Percentiles rank a stretch among this genome's conserved stretches.
phyloP scores from a whole-genome alignment of 2,797 vertebrate genomes.

The Acipenser ruthenus region DNA sequence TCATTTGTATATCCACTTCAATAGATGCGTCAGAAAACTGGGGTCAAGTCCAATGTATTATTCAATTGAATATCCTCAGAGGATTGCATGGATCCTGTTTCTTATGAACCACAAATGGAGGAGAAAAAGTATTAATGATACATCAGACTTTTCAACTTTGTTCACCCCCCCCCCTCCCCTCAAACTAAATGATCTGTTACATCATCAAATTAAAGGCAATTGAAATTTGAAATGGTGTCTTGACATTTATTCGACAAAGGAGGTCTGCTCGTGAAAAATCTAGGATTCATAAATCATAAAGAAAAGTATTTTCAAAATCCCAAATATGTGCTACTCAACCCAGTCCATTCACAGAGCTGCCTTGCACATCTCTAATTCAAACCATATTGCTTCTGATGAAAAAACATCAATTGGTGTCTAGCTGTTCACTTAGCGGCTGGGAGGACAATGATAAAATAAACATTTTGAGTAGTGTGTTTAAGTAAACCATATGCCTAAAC shows the following conservation, averaged over 20 bases:
- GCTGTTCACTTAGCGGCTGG: background rate
- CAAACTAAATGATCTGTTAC: background rate
- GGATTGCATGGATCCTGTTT: no score
- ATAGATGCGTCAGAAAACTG: no score
- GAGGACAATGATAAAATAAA: background rate
- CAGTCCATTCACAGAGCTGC: conserved; percentile 18
- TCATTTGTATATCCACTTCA: no score
- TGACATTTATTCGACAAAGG: conserved; percentile 21
- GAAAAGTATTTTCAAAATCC: conserved; percentile 25
- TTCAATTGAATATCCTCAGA: no score
- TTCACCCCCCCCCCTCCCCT: background rate
- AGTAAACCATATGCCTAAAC: conserved; percentile 38
- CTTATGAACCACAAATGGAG: no score
- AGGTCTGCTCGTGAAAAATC: conserved; percentile 17
- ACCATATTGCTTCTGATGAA: conserved; percentile 42
- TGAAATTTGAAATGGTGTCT: conserved; percentile 7
- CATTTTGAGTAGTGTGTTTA: conserved; percentile 12
- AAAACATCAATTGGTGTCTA: background rate
- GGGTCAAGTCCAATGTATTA: no score
- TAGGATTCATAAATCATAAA: conserved; percentile 8
- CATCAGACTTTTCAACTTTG: no score
- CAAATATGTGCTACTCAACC: conserved; percentile 28
- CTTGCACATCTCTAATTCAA: conserved; percentile 33
- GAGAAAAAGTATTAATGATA: no score
- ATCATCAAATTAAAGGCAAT: conserved; percentile 11